Evolutionary conservation across 2,888 invertebrate genomes (phyloP).

Genomic region (Myopa testacea): DNA sequence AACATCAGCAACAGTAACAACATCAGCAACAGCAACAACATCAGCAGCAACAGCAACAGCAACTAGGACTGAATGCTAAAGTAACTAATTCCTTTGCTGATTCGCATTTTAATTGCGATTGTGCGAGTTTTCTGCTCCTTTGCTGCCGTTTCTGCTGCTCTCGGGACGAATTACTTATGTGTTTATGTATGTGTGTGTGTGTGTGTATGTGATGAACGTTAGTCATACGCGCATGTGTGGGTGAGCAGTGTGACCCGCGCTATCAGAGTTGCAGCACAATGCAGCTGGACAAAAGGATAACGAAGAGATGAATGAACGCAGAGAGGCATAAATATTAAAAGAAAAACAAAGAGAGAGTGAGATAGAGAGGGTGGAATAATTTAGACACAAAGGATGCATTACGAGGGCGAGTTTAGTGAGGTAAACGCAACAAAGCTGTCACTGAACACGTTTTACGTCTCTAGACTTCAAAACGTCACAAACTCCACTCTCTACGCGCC

Average conservation of each 20-base stretch:
- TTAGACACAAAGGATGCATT: no score
- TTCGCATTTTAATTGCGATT: slow-evolving; percentile 36
- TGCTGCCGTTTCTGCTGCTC: background rate
- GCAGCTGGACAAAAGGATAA: background rate
- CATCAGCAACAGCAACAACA: background rate
- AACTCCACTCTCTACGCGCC: no score
- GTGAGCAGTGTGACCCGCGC: background rate
- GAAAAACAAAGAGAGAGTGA: background rate
- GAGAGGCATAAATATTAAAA: background rate
- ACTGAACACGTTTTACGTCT: no score
- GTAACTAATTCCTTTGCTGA: slow-evolving; percentile 33
- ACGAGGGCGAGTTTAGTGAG: no score
- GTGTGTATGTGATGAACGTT: background rate
- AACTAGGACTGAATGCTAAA: background rate
- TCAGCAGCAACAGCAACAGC: background rate
- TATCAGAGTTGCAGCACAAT: background rate
- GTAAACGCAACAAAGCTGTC: no score
- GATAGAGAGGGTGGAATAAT: no score
- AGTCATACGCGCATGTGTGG: background rate
- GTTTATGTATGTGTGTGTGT: background rate
- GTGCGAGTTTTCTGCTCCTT: slow-evolving; percentile 18
- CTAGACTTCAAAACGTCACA: no score
- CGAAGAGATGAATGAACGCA: background rate
- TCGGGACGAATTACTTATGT: background rate
- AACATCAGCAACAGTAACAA: slow-evolving; percentile 9